Base-by-base conservation (phyloP, 2,113 vertebrate genomes). In the Atherinomorus stipes region DNA sequence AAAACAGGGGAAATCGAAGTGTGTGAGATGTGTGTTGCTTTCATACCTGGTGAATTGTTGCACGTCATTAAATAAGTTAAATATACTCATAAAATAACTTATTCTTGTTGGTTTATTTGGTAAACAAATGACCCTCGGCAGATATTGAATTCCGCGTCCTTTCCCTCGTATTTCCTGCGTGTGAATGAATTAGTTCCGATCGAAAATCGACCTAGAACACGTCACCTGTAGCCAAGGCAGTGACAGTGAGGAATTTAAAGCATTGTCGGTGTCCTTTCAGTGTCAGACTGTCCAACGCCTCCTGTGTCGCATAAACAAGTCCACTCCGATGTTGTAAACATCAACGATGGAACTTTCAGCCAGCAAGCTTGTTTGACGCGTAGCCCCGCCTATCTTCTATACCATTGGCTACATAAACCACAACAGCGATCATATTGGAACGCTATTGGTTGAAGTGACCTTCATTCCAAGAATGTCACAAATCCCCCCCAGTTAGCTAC, bases 301-400 rank as follows among this genome's bases (percentile, higher is more conserved):
- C 34, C 25, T 47, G 77, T 53, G 78, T 80, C 78, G 64, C 83
- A 64, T 80, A 83, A 90, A 87, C 85, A 88, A 84, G 79, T 76
- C 65, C 62, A 61, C 61, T 23, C n/a, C 71, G 50, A 49, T 56
- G 61, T 73, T 78, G 71, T 85, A 74, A 85, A 91, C 86, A 86
- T 58, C 53, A 80, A 75, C 64, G 76, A 19, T 80, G 60, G 78
- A 85, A 90, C 47, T 81, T 88, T 40, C 40, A 65, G 22, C 40
- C 9, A 85, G 74, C 85, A 88, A 40, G 88, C 18, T 93, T 45
- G 89, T 62, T 62, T 77, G 91, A 84, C 68, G 44, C 1, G 58
- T 28, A 89, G 60, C 26, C 88, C 89, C 89, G 64, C 90, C 88
- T 70, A n/a, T 38, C 40, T 0, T 49, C 51, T 6, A 61, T 38